phyloP scores from a whole-genome alignment of 2,888 invertebrate species.

The Eristalis tenax region DNA sequence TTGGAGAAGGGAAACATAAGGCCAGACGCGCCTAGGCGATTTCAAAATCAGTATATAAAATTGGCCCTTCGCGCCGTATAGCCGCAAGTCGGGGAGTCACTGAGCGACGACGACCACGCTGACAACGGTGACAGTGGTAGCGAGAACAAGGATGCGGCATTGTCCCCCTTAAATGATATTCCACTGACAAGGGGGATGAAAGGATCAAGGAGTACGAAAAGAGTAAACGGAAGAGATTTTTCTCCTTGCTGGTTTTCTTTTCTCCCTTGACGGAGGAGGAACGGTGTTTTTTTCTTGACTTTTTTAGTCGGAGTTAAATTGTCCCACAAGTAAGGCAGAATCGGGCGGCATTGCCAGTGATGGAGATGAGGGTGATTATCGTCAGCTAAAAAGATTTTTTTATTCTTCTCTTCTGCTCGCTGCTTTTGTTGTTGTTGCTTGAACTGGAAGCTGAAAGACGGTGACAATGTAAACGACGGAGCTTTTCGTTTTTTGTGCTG shows the following conservation, averaged over 20 bases:
- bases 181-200: conserved; percentile 44
- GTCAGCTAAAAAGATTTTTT: conserved; percentile 31
- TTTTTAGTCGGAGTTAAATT: conserved; percentile 25
- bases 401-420: not conserved
- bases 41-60: conserved; percentile 49
- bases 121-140: conserved; percentile 1
- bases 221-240: conserved; percentile 41
- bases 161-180: conserved; percentile 50
- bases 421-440: not conserved
- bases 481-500: not conserved
- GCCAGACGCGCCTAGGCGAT: conserved; percentile 23
- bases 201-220: conserved; percentile 34
- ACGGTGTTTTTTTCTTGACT: not conserved
- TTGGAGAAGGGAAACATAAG: not conserved
- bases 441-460: not conserved
- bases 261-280: not conserved
- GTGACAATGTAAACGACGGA: conserved; percentile 23
- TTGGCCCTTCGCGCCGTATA: conserved; percentile 1
- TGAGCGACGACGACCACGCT: not conserved
- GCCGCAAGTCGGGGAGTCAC: conserved; percentile 2
- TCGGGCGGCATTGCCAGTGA: conserved; percentile 16
- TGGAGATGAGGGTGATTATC: conserved; percentile 19
- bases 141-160: conserved; percentile 55
- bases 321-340: conserved; percentile 30
- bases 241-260: conserved; percentile 2